These are phyloP conservation scores for Acropternis orthonyx DNA, from an alignment of 2,797 vertebrate genomes.

Conservation along the genomic window DNA sequence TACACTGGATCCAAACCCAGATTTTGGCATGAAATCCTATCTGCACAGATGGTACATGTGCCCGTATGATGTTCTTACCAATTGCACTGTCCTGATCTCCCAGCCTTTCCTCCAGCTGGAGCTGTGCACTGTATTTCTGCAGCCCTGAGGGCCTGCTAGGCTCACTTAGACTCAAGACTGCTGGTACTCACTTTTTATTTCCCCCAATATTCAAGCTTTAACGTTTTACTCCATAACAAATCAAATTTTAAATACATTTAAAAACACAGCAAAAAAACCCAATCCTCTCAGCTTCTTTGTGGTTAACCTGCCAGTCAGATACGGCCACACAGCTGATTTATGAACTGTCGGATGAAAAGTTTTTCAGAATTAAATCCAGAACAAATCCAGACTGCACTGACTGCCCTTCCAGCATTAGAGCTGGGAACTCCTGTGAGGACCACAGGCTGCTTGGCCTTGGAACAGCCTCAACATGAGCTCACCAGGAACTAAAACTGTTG, in stretches of 20 bases:
- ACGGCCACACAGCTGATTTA: fast-evolving
- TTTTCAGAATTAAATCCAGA: neutral
- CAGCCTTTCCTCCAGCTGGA: neutral
- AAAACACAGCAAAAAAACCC: neutral
- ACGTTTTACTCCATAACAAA: neutral
- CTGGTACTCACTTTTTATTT: neutral
- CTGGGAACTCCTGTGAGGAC: neutral
- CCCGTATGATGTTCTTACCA: fast-evolving
- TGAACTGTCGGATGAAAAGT: neutral
- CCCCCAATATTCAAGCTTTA: neutral
- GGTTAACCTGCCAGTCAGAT: neutral
- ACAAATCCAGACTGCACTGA: neutral
- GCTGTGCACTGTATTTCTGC: neutral
- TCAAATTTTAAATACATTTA: neutral
- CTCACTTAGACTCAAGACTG: neutral
- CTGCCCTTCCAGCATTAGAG: neutral
- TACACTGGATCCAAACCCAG: neutral
- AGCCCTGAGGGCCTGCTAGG: neutral
- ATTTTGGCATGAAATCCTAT: fast-evolving
- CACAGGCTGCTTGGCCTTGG: neutral
- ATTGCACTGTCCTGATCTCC: fast-evolving
- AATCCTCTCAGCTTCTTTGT: neutral
- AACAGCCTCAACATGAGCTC: neutral
- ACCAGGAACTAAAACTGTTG: neutral
- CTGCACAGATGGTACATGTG: fast-evolving